A percentile compares a stretch with the other conserved stretches of the same genome.
These are phyloP conservation scores for Sebastes umbrosus DNA, from an alignment of 2,797 vertebrate genomes.

Conservation along the genomic window DNA sequence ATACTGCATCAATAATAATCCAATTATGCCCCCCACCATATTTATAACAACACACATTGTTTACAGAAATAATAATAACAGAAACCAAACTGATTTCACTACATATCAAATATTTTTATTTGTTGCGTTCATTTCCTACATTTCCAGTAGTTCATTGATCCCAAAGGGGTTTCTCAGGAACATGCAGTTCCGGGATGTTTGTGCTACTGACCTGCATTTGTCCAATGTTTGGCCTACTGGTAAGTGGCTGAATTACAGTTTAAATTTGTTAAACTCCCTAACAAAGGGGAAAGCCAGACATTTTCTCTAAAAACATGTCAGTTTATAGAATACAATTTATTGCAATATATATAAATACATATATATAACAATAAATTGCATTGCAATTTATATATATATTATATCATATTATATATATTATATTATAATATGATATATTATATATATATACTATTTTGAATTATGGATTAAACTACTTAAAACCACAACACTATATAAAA, in stretches of 20 bases:
- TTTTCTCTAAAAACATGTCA: background rate
- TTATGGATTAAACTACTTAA: background rate
- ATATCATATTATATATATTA: no score
- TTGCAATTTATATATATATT: no score
- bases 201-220: slow-evolving; percentile 67
- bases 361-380: no score
- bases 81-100: background rate
- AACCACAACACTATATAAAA: background rate
- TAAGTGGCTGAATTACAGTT: slow-evolving; percentile 41
- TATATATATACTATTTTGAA: background rate
- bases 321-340: background rate
- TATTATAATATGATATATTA: no score
- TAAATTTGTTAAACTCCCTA: slow-evolving; percentile 33
- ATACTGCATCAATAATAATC: no score
- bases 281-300: background rate
- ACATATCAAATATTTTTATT: rapidly evolving
- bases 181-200: slow-evolving; percentile 20
- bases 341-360: no score
- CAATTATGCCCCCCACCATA: no score
- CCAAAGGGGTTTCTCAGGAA: background rate
- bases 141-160: background rate
- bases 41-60: background rate
- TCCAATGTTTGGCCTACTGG: slow-evolving; percentile 33
- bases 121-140: no score
- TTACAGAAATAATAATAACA: background rate